Base-by-base conservation (phyloP, 2,888 invertebrate genomes). In the Candidula unifasciata region DNA sequence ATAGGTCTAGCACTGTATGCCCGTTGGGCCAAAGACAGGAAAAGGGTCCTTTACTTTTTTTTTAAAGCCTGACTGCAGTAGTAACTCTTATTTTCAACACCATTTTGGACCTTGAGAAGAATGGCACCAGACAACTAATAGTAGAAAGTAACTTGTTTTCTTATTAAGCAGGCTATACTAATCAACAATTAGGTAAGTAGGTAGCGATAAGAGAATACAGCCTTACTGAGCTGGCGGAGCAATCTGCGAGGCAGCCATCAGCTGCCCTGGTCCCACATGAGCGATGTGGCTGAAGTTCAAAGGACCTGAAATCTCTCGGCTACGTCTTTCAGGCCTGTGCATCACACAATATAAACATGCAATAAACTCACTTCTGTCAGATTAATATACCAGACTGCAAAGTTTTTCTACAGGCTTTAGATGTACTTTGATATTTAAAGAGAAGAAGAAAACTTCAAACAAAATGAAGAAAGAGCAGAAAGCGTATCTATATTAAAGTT, bases 251-350 rank as follows among this genome's bases (percentile, higher is more conserved):
- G 97, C 95, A 94, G 98, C 97, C 92, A 97, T 96, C 79, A 91
- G 91, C 87, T 92, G 92, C 87, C 93, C 93, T 74, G 99, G 99
- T 79, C 99, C 99, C 97, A 99, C 98, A 94, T 99, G 99, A 88
- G 97, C 97, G 89, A 99, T 96, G 95, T 99, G 99, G 92, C 97
- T 98, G 95, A 99, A 99, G 95, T 99, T 98, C 77, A 97, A 97
- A 44, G 99, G 99, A 66, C 97, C 98, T 0, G 98, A 99, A 93
- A 99, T 99, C 87, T 94, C 93, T 82, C 94, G 91, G 81, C 92
- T 92, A 74, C 91, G 89, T 85, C 93, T 88, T 85, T 90, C 91
- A 74, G 88, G 87, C 87, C 90, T 91, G 87, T 37, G 64, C 54
- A 71, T 37, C 76, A 85, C 77, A 27, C 71, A n/a, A n/a, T n/a